A percentile compares a stretch with the other conserved stretches of the same genome.
Conservation (phyloP, 2,888 invertebrate genomes). For the Ethmia dodecea region DNA sequence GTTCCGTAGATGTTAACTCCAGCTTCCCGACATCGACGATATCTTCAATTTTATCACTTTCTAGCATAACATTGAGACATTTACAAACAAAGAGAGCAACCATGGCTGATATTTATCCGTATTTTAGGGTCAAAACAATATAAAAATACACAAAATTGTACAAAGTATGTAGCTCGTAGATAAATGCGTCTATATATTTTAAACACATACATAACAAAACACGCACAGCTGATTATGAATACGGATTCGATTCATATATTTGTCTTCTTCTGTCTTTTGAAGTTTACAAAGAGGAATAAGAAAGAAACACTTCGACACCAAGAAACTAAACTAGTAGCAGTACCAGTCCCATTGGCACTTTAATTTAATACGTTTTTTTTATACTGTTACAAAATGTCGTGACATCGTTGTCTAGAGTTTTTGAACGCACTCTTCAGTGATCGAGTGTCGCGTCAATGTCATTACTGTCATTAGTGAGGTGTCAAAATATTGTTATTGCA, state of each 20-base stretch:
- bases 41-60: slow-evolving; percentile 77
- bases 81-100: slow-evolving; percentile 83
- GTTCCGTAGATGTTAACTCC: slow-evolving; percentile 77
- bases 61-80: slow-evolving; percentile 85
- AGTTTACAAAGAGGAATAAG: no score
- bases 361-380: no score
- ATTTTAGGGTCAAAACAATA: slow-evolving; percentile 39
- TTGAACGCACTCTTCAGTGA: no score
- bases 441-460: no score
- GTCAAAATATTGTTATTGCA: no score
- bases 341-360: no score
- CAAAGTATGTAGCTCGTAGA: slow-evolving; percentile 35
- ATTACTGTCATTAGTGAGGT: no score
- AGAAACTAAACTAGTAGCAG: no score
- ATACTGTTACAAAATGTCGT: no score
- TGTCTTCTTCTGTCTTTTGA: background rate
- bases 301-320: no score
- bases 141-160: slow-evolving; percentile 49
- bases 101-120: slow-evolving; percentile 32
- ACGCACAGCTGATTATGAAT: slow-evolving; percentile 16
- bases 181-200: slow-evolving; percentile 40
- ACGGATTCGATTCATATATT: background rate
- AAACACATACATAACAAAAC: slow-evolving; percentile 23
- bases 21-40: slow-evolving; percentile 75
- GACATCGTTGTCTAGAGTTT: no score